Evolutionary conservation across 1,140 invertebrate genomes (phyloP).

Genomic region (Cotesia chilonis): DNA sequence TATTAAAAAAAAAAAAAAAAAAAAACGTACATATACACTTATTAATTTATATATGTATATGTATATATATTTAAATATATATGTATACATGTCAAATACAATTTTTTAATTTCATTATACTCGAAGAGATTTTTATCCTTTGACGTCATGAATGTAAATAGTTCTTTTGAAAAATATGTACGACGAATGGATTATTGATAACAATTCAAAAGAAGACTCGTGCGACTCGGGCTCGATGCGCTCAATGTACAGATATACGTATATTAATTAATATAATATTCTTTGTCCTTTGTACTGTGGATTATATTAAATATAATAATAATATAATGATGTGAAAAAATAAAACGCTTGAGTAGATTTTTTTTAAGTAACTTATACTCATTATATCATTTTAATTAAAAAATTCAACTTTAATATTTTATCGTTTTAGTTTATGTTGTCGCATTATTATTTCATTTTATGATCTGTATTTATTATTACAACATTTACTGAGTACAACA

Average conservation of each 20-base stretch:
- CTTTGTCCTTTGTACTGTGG: constrained; percentile 34
- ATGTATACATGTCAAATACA: background rate
- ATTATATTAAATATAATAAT: constrained; percentile 28
- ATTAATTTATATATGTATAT: too few species aligned
- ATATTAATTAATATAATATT: constrained; percentile 23
- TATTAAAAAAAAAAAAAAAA: constrained; percentile 27
- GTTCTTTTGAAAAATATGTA: constrained; percentile 28
- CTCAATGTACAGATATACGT: constrained; percentile 41
- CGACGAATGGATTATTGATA: constrained; percentile 16
- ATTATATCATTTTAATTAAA: too few species aligned
- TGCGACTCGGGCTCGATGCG: constrained; percentile 36
- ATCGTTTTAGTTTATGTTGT: too few species aligned
- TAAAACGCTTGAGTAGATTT: too few species aligned
- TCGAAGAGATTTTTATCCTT: background rate
- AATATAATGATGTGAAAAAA: background rate
- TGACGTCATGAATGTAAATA: constrained; percentile 32
- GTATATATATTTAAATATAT: too few species aligned
- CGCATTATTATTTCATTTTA: too few species aligned
- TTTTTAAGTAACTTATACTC: too few species aligned
- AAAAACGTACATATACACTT: constrained; percentile 14
- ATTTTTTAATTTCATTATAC: too few species aligned
- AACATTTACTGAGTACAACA: too few species aligned
- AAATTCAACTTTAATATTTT: too few species aligned
- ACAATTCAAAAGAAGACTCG: constrained; percentile 21
- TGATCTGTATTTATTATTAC: too few species aligned